These are phyloP conservation scores for Aphis gossypii DNA, from an alignment of 1,140 invertebrate species.

Conservation along the genomic window DNA sequence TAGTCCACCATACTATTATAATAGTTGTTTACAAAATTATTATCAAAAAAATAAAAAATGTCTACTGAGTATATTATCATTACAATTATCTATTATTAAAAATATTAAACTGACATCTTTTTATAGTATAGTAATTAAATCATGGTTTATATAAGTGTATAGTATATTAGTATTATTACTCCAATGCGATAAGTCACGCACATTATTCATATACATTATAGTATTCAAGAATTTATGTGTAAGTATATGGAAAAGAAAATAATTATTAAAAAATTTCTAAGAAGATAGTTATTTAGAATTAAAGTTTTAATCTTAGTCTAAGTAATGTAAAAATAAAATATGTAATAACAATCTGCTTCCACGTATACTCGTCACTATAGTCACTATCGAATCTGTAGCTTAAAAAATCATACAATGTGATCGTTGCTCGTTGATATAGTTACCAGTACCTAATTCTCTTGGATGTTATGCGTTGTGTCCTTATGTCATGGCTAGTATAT, in stretches of 20 bases:
- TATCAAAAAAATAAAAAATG: not conserved
- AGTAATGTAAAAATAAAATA: not conserved
- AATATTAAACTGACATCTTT: not conserved
- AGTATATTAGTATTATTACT: too few relatives aligned
- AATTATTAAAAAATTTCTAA: not conserved
- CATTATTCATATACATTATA: not conserved
- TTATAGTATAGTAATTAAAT: not conserved
- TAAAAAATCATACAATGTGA: not conserved
- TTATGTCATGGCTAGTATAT: too few relatives aligned
- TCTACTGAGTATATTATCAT: not conserved
- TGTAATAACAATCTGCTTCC: not conserved
- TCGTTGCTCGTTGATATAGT: not conserved
- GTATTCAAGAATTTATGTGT: not conserved
- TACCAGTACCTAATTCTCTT: too few relatives aligned
- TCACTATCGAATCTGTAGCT: not conserved
- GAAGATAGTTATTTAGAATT: not conserved
- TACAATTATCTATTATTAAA: not conserved
- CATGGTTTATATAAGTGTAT: too few relatives aligned
- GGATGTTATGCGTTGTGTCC: too few relatives aligned
- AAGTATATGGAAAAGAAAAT: not conserved
- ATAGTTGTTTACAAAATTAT: not conserved
- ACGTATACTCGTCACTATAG: not conserved
- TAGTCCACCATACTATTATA: not conserved
- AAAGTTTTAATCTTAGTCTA: not conserved
- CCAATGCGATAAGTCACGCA: too few relatives aligned